Percentiles rank a stretch among this genome's conserved stretches.
phyloP scores from a whole-genome alignment of 2,797 vertebrate genomes.

The Champsocephalus gunnari region DNA sequence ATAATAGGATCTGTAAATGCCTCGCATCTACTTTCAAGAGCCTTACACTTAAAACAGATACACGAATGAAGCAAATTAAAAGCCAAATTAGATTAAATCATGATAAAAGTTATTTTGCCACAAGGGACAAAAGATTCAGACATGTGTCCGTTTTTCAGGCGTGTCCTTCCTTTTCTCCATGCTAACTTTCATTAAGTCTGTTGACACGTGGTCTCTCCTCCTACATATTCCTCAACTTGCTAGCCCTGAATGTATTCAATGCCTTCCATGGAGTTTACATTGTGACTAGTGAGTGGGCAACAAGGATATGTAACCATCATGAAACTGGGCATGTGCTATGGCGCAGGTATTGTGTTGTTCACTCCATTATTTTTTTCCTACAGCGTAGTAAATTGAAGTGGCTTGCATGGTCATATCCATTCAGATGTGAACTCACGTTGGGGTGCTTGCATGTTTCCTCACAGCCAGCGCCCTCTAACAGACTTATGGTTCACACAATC shows the following conservation, averaged over 20 bases:
- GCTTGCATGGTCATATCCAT: background rate
- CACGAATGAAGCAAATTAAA: background rate
- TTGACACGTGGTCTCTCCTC: background rate
- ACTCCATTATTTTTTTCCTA: slow-evolving; percentile 15
- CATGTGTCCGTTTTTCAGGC: background rate
- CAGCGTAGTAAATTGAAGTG: background rate
- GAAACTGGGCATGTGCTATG: background rate
- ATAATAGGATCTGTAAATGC: background rate
- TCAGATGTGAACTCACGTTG: background rate
- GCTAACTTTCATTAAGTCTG: background rate
- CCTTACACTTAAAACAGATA: background rate
- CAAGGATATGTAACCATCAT: slow-evolving; percentile 7
- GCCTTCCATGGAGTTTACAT: slow-evolving; percentile 6
- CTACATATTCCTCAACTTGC: background rate
- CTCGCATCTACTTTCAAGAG: background rate
- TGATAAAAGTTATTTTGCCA: no score
- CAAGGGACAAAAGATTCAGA: background rate
- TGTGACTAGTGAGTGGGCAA: slow-evolving; percentile 6
- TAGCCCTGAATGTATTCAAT: background rate
- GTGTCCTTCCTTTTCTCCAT: background rate
- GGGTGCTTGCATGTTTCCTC: slow-evolving; percentile 6
- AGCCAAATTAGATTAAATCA: background rate
- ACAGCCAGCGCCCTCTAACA: slow-evolving; percentile 12
- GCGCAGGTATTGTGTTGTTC: background rate
- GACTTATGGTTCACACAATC: slow-evolving; percentile 56